These are phyloP conservation scores for Tupiocoris notatus DNA, from an alignment of 2,888 invertebrate species.

Conservation along the genomic window DNA sequence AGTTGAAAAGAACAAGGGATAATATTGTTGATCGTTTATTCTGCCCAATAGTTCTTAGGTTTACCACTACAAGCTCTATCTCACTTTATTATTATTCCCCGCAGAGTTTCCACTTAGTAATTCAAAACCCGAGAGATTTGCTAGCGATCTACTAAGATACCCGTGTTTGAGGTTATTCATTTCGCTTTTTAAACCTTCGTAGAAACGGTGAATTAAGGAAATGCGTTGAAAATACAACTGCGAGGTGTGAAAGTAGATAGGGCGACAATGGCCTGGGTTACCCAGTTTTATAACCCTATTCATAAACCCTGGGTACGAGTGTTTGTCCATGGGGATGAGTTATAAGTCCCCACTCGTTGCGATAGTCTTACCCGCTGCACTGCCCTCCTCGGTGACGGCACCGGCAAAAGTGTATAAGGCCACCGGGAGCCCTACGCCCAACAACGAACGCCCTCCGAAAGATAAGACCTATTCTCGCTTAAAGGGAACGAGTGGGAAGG, in stretches of 20 bases:
- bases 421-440: not conserved
- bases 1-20: too few relatives aligned
- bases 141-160: too few relatives aligned
- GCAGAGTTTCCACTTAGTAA: too few relatives aligned
- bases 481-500: conserved; percentile 4
- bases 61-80: too few relatives aligned
- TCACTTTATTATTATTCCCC: too few relatives aligned
- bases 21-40: too few relatives aligned
- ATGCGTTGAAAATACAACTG: not conserved
- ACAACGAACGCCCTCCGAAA: too few relatives aligned
- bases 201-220: not conserved
- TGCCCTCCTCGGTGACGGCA: not conserved
- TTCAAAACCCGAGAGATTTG: too few relatives aligned
- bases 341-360: conserved; percentile 14
- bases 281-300: conserved; percentile 7
- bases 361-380: not conserved
- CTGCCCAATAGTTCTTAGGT: too few relatives aligned
- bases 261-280: not conserved
- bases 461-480: not conserved
- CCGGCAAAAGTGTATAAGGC: not conserved
- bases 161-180: not conserved
- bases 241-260: not conserved
- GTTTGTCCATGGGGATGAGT: conserved; percentile 13
- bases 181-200: not conserved
- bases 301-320: not conserved